Evolutionary conservation across 2,797 vertebrate genomes (phyloP), one percentile per base, ranked within the genome.

Genomic region (Pempheris klunzingeri): DNA sequence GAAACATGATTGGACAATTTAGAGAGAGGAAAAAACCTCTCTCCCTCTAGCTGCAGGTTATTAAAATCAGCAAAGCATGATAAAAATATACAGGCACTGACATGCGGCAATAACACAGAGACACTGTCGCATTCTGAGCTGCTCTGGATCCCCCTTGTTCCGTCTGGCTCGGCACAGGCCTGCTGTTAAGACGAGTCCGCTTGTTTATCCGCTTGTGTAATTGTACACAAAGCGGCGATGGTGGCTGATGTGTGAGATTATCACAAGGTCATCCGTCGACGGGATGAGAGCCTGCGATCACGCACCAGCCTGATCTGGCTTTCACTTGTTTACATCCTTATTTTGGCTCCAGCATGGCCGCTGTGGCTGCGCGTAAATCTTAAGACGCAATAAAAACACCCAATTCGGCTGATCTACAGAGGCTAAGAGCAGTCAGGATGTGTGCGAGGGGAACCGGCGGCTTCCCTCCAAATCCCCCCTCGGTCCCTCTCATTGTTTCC

Each of bases 181-280:
- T 86, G 77, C 82, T 80, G 71, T 72, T 83, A 69, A 65, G 54
- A 39, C 10, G 59, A 59, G 61, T 62, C 81, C 67, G 84, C 81
- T 74, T 82, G 82, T 90, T 88, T 87, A 84, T 81, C 85, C 80
- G 78, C 82, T 78, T 88, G 78, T 82, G 79, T 81, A 78, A 85
- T 83, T 76, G 81, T 43, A 73, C 76, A 80, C 81, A 84, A 88
- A 77, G 88, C 81, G 60, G 77, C 47, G 74, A 87, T 47, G 88
- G 88, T 50, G 83, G 87, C 76, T 89, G 92, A 87, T 87, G 92
- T 89, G 90, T 77, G 86, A 88, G 90, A 91, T 93, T 90, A 91
- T 88, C 91, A 92, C 94, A 95, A 95, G 94, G 94, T 95, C 93
- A 94, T 88, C 90, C 82, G 85, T 86, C 88, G 89, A 84, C 84